A percentile compares a stretch with the other conserved stretches of the same genome.
phyloP scores from a whole-genome alignment of 2,797 vertebrate species.

The Melanotaenia boesemani region DNA sequence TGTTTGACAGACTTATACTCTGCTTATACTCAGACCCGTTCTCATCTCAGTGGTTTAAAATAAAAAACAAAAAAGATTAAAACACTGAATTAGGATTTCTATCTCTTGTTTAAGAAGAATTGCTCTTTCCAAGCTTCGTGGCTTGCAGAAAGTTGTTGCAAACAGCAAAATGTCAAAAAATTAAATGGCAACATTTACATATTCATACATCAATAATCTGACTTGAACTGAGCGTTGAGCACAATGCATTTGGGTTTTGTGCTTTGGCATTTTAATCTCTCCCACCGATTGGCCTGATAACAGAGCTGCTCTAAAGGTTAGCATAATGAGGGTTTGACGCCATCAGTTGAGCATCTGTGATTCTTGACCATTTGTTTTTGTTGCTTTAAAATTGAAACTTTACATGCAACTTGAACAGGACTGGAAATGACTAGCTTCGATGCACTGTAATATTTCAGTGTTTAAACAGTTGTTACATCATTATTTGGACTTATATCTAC shows the following conservation, averaged over 20 bases:
- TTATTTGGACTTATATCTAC: slow-evolving; percentile 4
- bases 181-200: slow-evolving; percentile 53
- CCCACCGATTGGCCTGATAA: slow-evolving; percentile 43
- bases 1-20: not conserved
- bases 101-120: slow-evolving; percentile 3
- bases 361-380: slow-evolving; percentile 16
- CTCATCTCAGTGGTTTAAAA: not conserved
- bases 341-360: slow-evolving; percentile 6
- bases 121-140: slow-evolving; percentile 3
- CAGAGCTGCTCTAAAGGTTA: slow-evolving; percentile 49
- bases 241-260: slow-evolving; percentile 27
- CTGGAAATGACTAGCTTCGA: not conserved
- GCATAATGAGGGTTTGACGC: slow-evolving; percentile 17
- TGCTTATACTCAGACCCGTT: not conserved
- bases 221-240: slow-evolving; percentile 6
- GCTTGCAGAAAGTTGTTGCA: not conserved
- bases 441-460: slow-evolving; percentile 17
- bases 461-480: slow-evolving; percentile 15
- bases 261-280: slow-evolving; percentile 54
- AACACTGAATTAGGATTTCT: not conserved
- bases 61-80: not conserved
- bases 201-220: slow-evolving; percentile 28
- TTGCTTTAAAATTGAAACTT: slow-evolving; percentile 26
- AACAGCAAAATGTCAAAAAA: slow-evolving; percentile 15
- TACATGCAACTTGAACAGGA: slow-evolving; percentile 1